Evolutionary conservation across 2,797 vertebrate genomes (phyloP).

Genomic region (Scarus forsteni): DNA sequence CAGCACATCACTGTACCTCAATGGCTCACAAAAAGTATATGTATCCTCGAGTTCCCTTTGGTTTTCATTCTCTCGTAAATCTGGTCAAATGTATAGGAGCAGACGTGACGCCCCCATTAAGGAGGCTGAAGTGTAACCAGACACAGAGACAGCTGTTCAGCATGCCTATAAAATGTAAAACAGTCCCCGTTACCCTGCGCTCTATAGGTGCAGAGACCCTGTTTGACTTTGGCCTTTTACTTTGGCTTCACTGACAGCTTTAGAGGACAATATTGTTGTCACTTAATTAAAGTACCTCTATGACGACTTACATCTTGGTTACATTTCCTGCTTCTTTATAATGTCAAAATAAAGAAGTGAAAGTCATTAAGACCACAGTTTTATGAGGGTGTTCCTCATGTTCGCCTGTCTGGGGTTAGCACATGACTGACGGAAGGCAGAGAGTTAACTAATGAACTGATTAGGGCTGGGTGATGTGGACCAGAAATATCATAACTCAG

Average conservation of each 20-base stretch:
- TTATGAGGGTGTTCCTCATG: not conserved
- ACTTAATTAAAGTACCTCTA: not conserved
- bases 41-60: slow-evolving; percentile 5
- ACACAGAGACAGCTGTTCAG: slow-evolving; percentile 47
- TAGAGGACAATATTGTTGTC: slow-evolving; percentile 2
- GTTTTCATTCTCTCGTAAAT: slow-evolving; percentile 21
- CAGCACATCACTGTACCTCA: not conserved
- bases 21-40: slow-evolving; percentile 6
- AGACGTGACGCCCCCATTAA: not conserved
- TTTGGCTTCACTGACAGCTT: not conserved
- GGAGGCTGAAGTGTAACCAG: slow-evolving; percentile 50
- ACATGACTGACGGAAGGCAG: not conserved
- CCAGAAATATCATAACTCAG: too few relatives aligned
- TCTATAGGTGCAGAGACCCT: not conserved
- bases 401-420: not conserved
- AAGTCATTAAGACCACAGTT: not conserved
- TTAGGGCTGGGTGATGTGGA: too few relatives aligned
- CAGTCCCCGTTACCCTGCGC: not conserved
- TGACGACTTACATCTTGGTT: not conserved
- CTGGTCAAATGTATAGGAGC: slow-evolving; percentile 8
- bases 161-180: slow-evolving; percentile 37
- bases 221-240: not conserved
- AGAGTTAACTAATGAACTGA: too few relatives aligned
- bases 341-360: not conserved
- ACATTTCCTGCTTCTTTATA: not conserved